These are phyloP conservation scores for Hydropotes inermis DNA, from an alignment of 2,113 vertebrate species.

Conservation along the genomic window DNA sequence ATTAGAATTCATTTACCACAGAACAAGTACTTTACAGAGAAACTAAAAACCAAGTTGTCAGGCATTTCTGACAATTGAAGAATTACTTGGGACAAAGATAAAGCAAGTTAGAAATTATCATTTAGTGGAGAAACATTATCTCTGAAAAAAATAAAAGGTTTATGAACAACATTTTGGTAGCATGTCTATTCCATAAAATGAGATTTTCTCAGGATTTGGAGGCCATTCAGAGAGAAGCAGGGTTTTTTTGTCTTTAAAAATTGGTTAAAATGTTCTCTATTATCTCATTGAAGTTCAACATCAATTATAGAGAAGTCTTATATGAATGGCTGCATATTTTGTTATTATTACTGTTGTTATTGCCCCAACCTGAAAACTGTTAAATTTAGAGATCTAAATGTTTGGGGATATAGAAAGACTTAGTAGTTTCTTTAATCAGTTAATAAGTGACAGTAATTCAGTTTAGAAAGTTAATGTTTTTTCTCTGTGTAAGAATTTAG, in stretches of 20 bases:
- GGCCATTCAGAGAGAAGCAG: neutral
- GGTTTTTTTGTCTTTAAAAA: neutral
- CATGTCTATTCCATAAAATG: constrained; percentile 1
- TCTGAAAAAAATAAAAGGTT: constrained; percentile 45
- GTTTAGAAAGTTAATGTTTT: neutral
- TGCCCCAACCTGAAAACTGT: neutral
- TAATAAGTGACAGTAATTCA: neutral
- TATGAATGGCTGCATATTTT: neutral
- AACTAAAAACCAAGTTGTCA: constrained; percentile 19
- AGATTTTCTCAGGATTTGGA: constrained; percentile 34
- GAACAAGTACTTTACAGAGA: constrained; percentile 18
- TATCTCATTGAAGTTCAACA: neutral
- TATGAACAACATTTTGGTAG: constrained; percentile 3
- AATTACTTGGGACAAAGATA: constrained; percentile 8
- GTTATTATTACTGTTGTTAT: neutral
- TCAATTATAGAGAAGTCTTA: neutral
- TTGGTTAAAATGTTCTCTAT: neutral
- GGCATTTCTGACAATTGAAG: constrained; percentile 7
- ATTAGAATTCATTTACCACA: constrained; percentile 28
- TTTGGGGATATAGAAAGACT: neutral
- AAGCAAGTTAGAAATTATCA: constrained; percentile 35
- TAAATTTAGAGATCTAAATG: neutral
- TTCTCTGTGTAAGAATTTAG: neutral
- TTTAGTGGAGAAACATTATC: constrained; percentile 33
- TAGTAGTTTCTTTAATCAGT: neutral